Percentiles rank a stretch among this genome's conserved stretches.
phyloP scores from a whole-genome alignment of 2,113 vertebrate species.

The Vanacampus margaritifer region DNA sequence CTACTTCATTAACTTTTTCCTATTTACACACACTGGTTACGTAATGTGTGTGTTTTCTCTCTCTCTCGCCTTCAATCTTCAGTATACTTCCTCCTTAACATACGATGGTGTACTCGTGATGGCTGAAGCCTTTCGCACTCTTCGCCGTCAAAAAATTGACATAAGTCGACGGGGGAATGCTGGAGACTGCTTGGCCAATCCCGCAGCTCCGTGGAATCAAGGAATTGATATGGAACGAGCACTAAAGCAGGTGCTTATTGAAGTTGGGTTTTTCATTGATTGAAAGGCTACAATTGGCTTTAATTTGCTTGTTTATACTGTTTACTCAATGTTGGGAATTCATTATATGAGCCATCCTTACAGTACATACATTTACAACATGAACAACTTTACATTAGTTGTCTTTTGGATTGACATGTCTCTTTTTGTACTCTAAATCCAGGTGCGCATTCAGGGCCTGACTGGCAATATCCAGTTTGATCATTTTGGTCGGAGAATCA shows the following conservation, averaged over 20 bases:
- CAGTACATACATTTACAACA: neutral
- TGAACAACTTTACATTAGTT: neutral
- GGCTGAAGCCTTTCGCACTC: slow-evolving; percentile 96
- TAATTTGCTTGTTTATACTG: neutral
- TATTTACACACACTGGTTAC: neutral
- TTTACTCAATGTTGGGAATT: neutral
- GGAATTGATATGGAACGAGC: slow-evolving; percentile 99
- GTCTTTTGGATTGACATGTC: neutral
- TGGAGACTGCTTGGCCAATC: slow-evolving; percentile 97
- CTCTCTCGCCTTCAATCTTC: slow-evolving; percentile 11
- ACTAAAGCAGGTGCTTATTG: slow-evolving; percentile 87
- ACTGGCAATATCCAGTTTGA: slow-evolving; percentile 98
- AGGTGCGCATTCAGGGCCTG: slow-evolving; percentile 96
- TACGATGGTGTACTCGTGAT: slow-evolving; percentile 97
- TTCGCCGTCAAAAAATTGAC: slow-evolving; percentile 94
- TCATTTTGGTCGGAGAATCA: slow-evolving; percentile 93
- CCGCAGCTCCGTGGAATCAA: slow-evolving; percentile 97
- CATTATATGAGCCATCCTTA: neutral
- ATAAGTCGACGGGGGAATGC: slow-evolving; percentile 97
- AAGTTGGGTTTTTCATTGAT: neutral
- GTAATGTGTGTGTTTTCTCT: neutral
- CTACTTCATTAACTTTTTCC: neutral
- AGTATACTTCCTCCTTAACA: slow-evolving; percentile 96
- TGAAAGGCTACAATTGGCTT: neutral
- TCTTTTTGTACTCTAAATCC: slow-evolving; percentile 16